phyloP scores from a whole-genome alignment of 2,797 vertebrate species.

The Molothrus ater region DNA sequence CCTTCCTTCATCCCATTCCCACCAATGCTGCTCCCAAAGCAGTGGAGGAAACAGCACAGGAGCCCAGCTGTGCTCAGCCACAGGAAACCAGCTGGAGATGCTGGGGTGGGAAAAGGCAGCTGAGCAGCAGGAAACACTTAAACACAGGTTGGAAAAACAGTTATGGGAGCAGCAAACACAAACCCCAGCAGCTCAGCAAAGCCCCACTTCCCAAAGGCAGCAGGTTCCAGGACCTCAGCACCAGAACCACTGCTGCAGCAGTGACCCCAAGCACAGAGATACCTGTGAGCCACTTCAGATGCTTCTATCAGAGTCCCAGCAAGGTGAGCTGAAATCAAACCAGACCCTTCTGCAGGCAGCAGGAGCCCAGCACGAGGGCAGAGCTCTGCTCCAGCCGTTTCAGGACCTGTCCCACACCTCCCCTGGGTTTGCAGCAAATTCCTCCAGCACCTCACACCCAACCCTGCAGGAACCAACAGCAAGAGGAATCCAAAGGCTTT shows the following conservation, averaged over 20 bases:
- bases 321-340: neutral
- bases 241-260: neutral
- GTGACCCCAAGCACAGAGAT: neutral
- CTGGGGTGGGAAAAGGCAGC: neutral
- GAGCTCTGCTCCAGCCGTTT: neutral
- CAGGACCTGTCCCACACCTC: neutral
- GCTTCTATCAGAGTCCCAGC: neutral
- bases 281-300: neutral
- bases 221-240: neutral
- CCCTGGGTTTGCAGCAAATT: neutral
- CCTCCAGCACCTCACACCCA: neutral
- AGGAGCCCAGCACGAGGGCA: neutral
- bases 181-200: neutral
- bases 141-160: neutral
- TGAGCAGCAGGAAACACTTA: neutral
- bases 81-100: constrained; percentile 1
- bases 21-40: accelerated
- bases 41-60: accelerated
- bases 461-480: neutral
- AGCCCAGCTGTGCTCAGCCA: neutral
- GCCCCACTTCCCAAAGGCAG: neutral
- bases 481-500: neutral
- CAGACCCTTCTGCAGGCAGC: neutral
- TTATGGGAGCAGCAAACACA: neutral
- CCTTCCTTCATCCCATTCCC: neutral